These are phyloP conservation scores for Drosophila paracracens DNA, from an alignment of 2,888 invertebrate genomes.

Conservation along the genomic window DNA sequence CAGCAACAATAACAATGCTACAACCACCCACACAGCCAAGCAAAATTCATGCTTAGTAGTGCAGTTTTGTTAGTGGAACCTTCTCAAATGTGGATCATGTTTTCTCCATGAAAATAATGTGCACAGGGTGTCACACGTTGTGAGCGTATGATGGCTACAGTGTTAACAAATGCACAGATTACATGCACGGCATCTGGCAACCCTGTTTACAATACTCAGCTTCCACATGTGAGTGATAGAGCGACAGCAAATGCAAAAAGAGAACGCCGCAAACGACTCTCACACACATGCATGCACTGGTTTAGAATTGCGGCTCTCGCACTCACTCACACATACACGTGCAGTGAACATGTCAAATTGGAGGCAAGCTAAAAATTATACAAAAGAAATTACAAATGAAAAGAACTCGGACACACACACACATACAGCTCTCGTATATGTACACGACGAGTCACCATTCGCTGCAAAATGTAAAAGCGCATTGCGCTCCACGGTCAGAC, in stretches of 20 bases:
- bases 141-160: background rate
- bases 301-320: conserved; percentile 70
- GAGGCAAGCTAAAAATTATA: conserved; percentile 69
- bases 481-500: conserved; percentile 52
- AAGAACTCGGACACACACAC: conserved; percentile 36
- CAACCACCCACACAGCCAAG: conserved; percentile 44
- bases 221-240: conserved; percentile 70
- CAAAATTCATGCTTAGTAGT: conserved; percentile 23
- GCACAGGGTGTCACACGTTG: conserved; percentile 45
- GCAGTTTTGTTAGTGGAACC: conserved; percentile 35
- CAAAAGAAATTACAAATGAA: conserved; percentile 73
- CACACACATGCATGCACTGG: conserved; percentile 35
- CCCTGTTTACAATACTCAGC: conserved; percentile 64
- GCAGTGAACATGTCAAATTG: conserved; percentile 61
- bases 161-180: conserved; percentile 30
- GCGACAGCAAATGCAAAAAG: conserved; percentile 51
- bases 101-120: conserved; percentile 32
- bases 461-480: conserved; percentile 58
- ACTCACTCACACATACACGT: conserved; percentile 31
- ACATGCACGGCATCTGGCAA: conserved; percentile 50
- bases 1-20: conserved; percentile 34
- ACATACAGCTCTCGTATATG: conserved; percentile 26
- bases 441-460: conserved; percentile 50
- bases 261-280: conserved; percentile 46
- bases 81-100: conserved; percentile 50